Base-by-base conservation (phyloP, 1,140 invertebrate genomes). In the Drosophila sturtevanti region DNA sequence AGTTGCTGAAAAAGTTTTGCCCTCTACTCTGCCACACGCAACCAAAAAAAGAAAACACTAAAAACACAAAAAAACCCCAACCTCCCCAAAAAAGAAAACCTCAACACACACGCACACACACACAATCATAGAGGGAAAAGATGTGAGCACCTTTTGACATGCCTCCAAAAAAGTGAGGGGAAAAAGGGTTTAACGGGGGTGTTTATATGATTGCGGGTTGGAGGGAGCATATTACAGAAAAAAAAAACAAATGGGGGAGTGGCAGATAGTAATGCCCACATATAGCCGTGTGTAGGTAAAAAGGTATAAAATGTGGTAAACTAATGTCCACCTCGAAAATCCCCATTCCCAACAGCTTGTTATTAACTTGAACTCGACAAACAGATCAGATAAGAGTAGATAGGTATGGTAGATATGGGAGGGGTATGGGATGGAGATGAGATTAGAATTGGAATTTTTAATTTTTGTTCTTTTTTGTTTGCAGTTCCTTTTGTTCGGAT, bases 1-100 rank as follows among this genome's bases (percentile, higher is more conserved):
- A 87, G 84, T 84, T 87, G 79, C 72, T 72, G 77, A 65, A 76
- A 82, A 85, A 86, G 77, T 77, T 86, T 78, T 56, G 22, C 54
- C 60, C 14, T 34, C 64, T 55, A 31, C 66, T 37, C 41, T 22
- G 44, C 37, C 41, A 37, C 41, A 61, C 63, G 48, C 41, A 21
- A 48, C n/a, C 21, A 56, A 24, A 41, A 63, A 51, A 56, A 58
- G 24, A 35, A 21, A 52, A 51, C n/a, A n/a, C n/a, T n/a, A 63
- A 27, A 0, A 55, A 27, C 12, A 27, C 31, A 54, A 54, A 11
- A 58, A 31, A 18, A 59, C 55, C 18, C n/a, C 14, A 59, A 35
- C 31, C 16, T 35, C 34, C 24, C 21, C 27, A 72, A 51, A 77
- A 58, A 68, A 41, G 10, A 16, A 35, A 11, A 9, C 3, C n/a